Evolutionary conservation across 2,888 invertebrate species (phyloP).

Genomic region (Cephus pulcher): DNA sequence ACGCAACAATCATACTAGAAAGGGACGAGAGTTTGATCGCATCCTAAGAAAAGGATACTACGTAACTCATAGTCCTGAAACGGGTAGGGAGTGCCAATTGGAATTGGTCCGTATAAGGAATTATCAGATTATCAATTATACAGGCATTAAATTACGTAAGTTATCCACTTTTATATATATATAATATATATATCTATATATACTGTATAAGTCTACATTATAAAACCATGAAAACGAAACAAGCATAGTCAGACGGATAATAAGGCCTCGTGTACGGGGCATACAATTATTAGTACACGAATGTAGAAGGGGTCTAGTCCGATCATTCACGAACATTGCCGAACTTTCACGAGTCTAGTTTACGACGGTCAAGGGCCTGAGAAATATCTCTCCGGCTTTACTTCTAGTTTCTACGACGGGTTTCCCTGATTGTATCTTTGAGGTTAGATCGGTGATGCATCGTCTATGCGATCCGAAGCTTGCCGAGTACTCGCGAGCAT

Average conservation of each 20-base stretch:
- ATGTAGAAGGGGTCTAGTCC: neutral
- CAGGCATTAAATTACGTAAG: neutral
- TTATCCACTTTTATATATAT: neutral
- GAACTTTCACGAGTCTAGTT: neutral
- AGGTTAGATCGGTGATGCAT: neutral
- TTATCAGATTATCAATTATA: conserved; percentile 1
- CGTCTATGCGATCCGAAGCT: neutral
- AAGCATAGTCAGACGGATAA: neutral
- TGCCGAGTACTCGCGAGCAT: neutral
- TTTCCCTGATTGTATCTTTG: neutral
- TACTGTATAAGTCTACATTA: neutral
- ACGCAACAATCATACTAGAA: neutral
- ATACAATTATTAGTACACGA: neutral
- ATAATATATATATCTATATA: neutral
- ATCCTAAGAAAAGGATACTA: neutral
- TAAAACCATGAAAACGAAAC: neutral
- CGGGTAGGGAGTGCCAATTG: neutral
- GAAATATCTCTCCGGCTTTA: neutral
- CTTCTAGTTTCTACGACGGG: neutral
- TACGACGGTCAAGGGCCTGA: neutral
- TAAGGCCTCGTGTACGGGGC: neutral
- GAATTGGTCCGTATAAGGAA: neutral
- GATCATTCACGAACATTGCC: neutral
- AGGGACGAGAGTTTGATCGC: neutral
- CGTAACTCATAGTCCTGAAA: neutral